phyloP scores from a whole-genome alignment of 2,888 invertebrate genomes.

The Cyaniris semiargus region DNA sequence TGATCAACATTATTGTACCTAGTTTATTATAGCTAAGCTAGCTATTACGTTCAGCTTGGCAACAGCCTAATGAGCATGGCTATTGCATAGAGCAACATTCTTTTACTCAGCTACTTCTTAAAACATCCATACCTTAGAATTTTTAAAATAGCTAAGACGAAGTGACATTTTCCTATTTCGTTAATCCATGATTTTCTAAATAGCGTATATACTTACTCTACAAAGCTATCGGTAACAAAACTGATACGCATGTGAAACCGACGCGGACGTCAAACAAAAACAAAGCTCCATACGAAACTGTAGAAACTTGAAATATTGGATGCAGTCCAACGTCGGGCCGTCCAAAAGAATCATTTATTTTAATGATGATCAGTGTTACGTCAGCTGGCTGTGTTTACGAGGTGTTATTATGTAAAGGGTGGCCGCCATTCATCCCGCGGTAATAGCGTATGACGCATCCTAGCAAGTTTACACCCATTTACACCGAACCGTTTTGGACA shows the following conservation, averaged over 20 bases:
- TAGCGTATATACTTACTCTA: background rate
- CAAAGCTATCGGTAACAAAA: background rate
- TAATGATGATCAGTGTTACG: conserved; percentile 41
- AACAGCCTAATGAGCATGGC: background rate
- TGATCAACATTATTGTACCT: background rate
- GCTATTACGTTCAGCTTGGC: background rate
- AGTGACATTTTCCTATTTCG: background rate
- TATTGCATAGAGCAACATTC: background rate
- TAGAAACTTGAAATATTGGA: conserved; percentile 38
- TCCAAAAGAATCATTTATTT: conserved; percentile 42
- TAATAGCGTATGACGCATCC: conserved; percentile 39
- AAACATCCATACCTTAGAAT: too few relatives aligned
- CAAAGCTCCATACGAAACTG: conserved; percentile 5
- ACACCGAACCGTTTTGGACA: background rate
- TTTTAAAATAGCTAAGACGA: too few relatives aligned
- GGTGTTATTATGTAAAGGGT: conserved; percentile 41
- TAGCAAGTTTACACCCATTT: conserved; percentile 19
- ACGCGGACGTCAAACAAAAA: conserved; percentile 17
- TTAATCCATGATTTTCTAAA: background rate
- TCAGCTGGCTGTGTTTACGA: conserved; percentile 42
- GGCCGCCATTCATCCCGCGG: conserved; percentile 41
- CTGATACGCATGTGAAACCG: background rate
- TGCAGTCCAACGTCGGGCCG: conserved; percentile 39
- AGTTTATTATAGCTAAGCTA: background rate
- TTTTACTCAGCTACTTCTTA: background rate